A percentile compares a stretch with the other conserved stretches of the same genome.
These are phyloP conservation scores for Octodon degus DNA, from an alignment of 2,113 vertebrate species.

Conservation along the genomic window DNA sequence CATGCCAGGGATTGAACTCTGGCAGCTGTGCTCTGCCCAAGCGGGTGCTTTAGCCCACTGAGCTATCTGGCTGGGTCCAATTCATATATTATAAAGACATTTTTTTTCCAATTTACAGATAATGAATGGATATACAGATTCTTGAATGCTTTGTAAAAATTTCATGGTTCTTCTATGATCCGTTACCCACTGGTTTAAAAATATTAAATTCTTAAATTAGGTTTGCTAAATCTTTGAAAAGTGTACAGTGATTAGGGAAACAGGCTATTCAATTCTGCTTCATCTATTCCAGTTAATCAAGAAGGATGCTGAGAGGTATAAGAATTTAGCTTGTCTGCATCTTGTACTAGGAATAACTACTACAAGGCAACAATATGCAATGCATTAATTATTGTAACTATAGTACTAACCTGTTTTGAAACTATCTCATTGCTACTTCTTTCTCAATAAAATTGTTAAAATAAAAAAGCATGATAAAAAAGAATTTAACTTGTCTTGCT, in stretches of 20 bases:
- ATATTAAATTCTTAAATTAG: slow-evolving; percentile 53
- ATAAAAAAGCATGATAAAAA: not conserved
- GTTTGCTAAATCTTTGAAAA: slow-evolving; percentile 56
- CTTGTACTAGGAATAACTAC: not conserved
- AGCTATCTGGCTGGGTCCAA: not conserved
- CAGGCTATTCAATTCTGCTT: slow-evolving; percentile 30
- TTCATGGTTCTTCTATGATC: not conserved
- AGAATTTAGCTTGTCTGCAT: not conserved
- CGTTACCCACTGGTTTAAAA: slow-evolving; percentile 38
- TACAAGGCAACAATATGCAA: too few relatives aligned
- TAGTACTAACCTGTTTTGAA: too few relatives aligned
- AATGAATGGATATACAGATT: not conserved
- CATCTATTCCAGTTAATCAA: not conserved
- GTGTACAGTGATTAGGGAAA: not conserved
- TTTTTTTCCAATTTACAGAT: slow-evolving; percentile 54
- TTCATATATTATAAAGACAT: not conserved
- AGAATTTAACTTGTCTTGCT: not conserved
- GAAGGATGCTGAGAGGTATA: not conserved
- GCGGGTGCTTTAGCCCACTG: too few relatives aligned
- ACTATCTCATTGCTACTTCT: too few relatives aligned
- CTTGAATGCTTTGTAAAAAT: slow-evolving; percentile 45
- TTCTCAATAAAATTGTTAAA: too few relatives aligned
- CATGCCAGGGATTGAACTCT: too few relatives aligned
- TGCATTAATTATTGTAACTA: too few relatives aligned
- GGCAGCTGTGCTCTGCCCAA: too few relatives aligned